These are phyloP conservation scores for Sympetrum striolatum DNA, from an alignment of 2,888 invertebrate genomes.

Conservation along the genomic window DNA sequence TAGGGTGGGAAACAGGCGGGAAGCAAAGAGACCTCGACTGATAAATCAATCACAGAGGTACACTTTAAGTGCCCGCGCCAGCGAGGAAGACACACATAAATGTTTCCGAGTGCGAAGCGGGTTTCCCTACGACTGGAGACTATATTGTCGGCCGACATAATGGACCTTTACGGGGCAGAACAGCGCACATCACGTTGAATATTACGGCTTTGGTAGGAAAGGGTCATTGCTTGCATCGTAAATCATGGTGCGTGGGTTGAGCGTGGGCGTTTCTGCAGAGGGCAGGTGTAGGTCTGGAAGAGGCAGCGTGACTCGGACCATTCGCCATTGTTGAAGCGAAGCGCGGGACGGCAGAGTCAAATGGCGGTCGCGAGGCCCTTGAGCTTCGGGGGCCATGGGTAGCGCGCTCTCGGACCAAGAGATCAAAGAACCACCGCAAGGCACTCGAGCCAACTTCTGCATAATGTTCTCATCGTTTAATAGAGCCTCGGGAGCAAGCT, in stretches of 20 bases:
- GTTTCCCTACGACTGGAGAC: not conserved
- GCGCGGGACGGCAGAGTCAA: not conserved
- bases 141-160: conserved; percentile 18
- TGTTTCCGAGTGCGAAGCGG: conserved; percentile 13
- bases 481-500: not conserved
- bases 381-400: too few relatives aligned
- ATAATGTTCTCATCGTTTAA: not conserved
- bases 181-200: conserved; percentile 8
- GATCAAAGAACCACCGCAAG: not conserved
- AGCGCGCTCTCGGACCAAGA: not conserved
- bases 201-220: conserved; percentile 38
- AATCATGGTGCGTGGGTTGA: not conserved
- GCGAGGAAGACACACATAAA: not conserved
- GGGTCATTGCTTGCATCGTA: not conserved
- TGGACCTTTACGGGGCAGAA: conserved; percentile 40
- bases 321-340: not conserved
- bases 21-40: not conserved
- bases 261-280: not conserved
- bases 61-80: not conserved
- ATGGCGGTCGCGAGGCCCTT: not conserved
- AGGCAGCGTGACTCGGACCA: not conserved
- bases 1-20: not conserved
- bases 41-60: conserved; percentile 30
- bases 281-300: not conserved
- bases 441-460: not conserved